Base-by-base conservation (phyloP, 2,888 invertebrate species). In the Coelogynopora nodosa region DNA sequence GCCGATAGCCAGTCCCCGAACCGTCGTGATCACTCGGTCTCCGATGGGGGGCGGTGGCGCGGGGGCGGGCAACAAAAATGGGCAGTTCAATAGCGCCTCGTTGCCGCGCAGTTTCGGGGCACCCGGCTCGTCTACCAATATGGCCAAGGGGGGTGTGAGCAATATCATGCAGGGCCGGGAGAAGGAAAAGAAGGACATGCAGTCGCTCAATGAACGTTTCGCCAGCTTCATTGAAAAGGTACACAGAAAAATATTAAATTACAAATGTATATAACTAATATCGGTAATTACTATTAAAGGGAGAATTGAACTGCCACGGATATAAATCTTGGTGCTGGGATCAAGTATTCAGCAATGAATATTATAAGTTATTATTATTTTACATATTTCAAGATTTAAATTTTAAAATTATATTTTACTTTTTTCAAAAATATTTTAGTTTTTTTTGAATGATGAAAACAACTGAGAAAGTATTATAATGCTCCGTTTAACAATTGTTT, bases 141-240 rank as follows among this genome's bases (percentile, higher is more conserved):
- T 74, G 74, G 74, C 74, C 5, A 74, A 74, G 27, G 74, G 74
- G 29, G 91, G 91, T 31, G 92, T 93, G 2, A 91, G 90, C 86
- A 90, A 90, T 67, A 91, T 93, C 29, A 90, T 90, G 86, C 90
- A 90, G 84, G 89, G 89, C 85, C 90, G 93, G 67, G 92, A 92
- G 88, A 90, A 90, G 88, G 93, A 93, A 90, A 93, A 93, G 91
- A 92, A 92, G 89, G 93, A 93, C 89, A 91, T 93, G 91, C 90
- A 89, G 89, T 93, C 93, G 88, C 89, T 93, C 88, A 93, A 93
- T 89, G 93, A 93, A 89, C 90, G 93, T 85, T 92, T 93, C 86
- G 93, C 93, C 88, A 91, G 90, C 90, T 93, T 93, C 90, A 93
- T 93, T 88, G 93, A 93, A 90, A 93, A 93, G 90, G 90, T 90